Evolutionary conservation across 2,113 vertebrate genomes (phyloP), one percentile per base, ranked within the genome.

Genomic region (Nerophis ophidion): DNA sequence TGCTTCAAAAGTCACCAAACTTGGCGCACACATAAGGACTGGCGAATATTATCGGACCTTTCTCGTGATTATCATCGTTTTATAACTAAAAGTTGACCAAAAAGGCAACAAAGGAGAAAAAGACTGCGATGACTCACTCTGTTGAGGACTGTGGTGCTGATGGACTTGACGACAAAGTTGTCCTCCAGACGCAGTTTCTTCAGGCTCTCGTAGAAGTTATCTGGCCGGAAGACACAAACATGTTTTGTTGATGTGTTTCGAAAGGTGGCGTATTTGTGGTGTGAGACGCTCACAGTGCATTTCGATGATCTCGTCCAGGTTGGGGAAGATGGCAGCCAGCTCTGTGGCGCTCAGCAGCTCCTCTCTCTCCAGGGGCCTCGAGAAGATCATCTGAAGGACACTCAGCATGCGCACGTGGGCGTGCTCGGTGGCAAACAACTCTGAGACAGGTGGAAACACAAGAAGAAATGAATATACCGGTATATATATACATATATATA

Each of bases 361-460:
- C 2, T 87, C 87, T 0, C 65, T 82, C 7, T 89, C 90, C 79
- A 96, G 64, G 12, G 93, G 93, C 71, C 86, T 92, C 61, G 87
- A 92, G 79, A 96, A 96, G 61, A 96, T 81, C 12, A 86, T 92
- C 15, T 93, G 92, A 5, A 96, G 85, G 8, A 96, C 94, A 9
- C 86, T 92, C 0, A 96, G 85, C 94, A 94, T 96, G 46, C 94
- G 88, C 48, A 93, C 90, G 0, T 96, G 94, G 34, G 94, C 93
- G 0, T 94, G 92, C 68, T 96, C 94, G 0, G 94, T 96, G 15
- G 90, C 86, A 80, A 92, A 91, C 69, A 96, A 75, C 84, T 96
- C 94, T 96, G 81, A 0, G 81, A 0, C 1, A 47, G 40, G 12
- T 4, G 38, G 52, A 5, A 10, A 15, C 34, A 38, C 7, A 16